Base-by-base conservation (phyloP, 1,140 invertebrate species). In the Calycopis cecrops region DNA sequence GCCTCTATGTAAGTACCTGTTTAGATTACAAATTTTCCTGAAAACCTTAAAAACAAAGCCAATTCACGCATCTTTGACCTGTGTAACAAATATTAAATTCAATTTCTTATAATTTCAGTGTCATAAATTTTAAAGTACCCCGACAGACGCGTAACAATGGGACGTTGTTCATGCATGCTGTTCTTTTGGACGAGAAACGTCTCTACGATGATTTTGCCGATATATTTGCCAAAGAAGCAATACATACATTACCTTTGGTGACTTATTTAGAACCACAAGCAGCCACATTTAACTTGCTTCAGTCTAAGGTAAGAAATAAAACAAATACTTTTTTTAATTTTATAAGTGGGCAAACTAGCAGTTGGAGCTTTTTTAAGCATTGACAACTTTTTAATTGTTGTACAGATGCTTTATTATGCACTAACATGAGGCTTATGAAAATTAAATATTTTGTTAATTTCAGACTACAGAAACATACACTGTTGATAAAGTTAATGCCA, bases 121-220 rank as follows among this genome's bases (percentile, higher is more conserved):
- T 89, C 70, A 69, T 93, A 38, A 85, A 83, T 62, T 60, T 96
- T 48, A 89, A 92, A 53, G 79, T 96, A 55, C 94, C 94, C 14
- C 67, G 73, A 0, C 91, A 90, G 76, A 94, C 94, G 0, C 87
- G 92, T 9, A 90, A 92, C 40, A 97, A 96, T 90, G 94, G 94
- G 16, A 92, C 93, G 7, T 70, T 96, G 18, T 94, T 89, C 69
- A 85, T 95, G 60, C 92, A 93, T 75, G 83, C 92, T 14, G 89
- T 91, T 16, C 60, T 94, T 44, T 77, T 90, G 3, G 70, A 85
- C 54, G 88, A 89, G 59, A 79, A 74, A 35, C 75, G 79, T 0
- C 76, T 89, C 7, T 88, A 88, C 38, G 85, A 89, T 44, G 79
- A 88, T 16, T 90, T 90, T 83, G 75, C 87, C 49, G 85, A 88